Base-by-base conservation (phyloP, 1,140 invertebrate genomes). In the Orchestia grillus region DNA sequence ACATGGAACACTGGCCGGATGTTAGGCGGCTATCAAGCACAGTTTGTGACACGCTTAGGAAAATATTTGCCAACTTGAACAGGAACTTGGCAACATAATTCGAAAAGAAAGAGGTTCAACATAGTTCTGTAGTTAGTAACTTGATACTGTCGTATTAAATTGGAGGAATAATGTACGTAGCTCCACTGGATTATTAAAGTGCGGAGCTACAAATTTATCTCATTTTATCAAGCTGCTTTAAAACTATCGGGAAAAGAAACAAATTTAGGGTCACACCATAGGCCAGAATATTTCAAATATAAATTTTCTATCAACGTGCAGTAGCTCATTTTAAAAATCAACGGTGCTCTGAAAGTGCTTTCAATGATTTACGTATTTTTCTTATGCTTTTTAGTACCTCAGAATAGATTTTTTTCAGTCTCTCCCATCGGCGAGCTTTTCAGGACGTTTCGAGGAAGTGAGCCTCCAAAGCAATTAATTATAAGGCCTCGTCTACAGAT, bases 391-490 rank as follows among this genome's bases (percentile, higher is more conserved):
- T 77, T 77, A 77, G 36, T 23, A 77, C 62, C 36, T 77, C 62
- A 77, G 36, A 28, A 77, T 77, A 3, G 62, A 77, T 8, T 77
- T 77, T 77, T 77, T 77, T 77, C 62, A 28, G 62, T 77, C 62
- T 36, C 28, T 36, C 36, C 62, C 62, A 77, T 77, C 62, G 62
- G 28, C 11, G 62, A 77, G 62, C 62, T 77, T 77, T 77, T 77
- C 62, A 77, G 62, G 62, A 77, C 62, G 62, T 77, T 77, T 77
- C 62, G 62, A 28, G 88, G 44, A 94, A 45, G 40, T 94, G 92
- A 44, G 43, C 92, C 92, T 94, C 92, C 44, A 94, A 45, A 45
- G 92, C 92, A 94, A 94, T 94, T 94, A 94, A 94, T 94, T 94
- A 94, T 94, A 45, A 44, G 88, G 44, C 36, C 43, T 94, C 92